Conservation (phyloP, 2,888 invertebrate species). For the Agelastica alni region DNA sequence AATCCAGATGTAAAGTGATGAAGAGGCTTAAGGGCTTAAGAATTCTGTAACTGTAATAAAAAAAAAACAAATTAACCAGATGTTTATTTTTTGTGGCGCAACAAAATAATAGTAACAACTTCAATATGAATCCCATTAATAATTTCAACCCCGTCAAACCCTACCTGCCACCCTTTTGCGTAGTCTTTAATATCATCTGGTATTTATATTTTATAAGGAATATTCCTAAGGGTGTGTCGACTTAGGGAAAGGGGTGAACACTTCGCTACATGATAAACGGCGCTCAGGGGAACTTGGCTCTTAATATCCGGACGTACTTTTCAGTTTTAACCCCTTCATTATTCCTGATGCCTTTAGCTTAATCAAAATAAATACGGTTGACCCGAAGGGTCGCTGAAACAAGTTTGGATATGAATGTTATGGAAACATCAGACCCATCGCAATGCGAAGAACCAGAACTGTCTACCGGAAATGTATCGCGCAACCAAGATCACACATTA, state of each 20-base stretch:
- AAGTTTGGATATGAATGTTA: background rate
- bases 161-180: conserved; percentile 21
- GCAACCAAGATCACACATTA: no score
- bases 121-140: conserved; percentile 19
- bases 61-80: no score
- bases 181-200: conserved; percentile 23
- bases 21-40: no score
- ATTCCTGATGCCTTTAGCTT: background rate
- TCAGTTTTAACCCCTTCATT: conserved; percentile 20
- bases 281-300: conserved; percentile 48
- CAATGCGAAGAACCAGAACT: no score
- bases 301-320: conserved; percentile 49
- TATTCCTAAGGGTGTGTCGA: conserved; percentile 36
- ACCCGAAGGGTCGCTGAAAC: background rate
- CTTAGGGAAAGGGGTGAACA: conserved; percentile 42
- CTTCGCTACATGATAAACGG: conserved; percentile 42
- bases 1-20: no score
- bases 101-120: conserved; percentile 7
- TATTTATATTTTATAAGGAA: conserved; percentile 36
- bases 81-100: no score
- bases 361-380: background rate
- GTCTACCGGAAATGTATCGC: no score
- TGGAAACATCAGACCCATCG: no score
- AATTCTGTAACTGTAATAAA: no score
- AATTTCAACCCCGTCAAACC: conserved; percentile 8